phyloP scores from a whole-genome alignment of 2,888 invertebrate species.

The Platycheirus rosarum region DNA sequence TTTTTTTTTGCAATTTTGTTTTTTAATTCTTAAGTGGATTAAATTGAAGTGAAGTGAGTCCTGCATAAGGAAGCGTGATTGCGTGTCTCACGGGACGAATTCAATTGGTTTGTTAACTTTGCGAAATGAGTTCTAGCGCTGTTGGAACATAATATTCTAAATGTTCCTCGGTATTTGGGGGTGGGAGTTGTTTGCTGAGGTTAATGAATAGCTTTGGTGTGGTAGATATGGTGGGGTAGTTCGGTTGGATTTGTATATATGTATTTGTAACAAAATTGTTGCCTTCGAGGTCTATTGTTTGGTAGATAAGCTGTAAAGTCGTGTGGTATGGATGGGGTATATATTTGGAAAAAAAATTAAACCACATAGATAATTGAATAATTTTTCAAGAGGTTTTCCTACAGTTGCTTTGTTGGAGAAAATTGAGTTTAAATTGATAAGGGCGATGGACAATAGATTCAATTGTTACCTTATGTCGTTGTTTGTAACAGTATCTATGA shows the following conservation, averaged over 20 bases:
- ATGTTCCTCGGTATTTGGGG: slow-evolving; percentile 8
- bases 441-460: not conserved
- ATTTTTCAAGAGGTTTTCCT: slow-evolving; percentile 16
- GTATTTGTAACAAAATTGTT: slow-evolving; percentile 20
- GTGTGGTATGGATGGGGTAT: no score
- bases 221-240: no score
- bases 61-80: slow-evolving; percentile 64
- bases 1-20: slow-evolving; percentile 24
- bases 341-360: no score
- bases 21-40: slow-evolving; percentile 74
- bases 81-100: slow-evolving; percentile 69
- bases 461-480: slow-evolving; percentile 9
- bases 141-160: slow-evolving; percentile 26
- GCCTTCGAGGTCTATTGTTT: slow-evolving; percentile 5
- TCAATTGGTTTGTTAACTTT: slow-evolving; percentile 74
- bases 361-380: no score
- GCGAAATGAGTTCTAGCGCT: slow-evolving; percentile 58
- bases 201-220: slow-evolving; percentile 42
- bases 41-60: slow-evolving; percentile 71
- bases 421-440: slow-evolving; percentile 30
- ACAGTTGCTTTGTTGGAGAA: slow-evolving; percentile 7
- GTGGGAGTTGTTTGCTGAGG: slow-evolving; percentile 37
- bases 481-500: no score
- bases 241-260: no score
- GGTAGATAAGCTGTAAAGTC: slow-evolving; percentile 6